Evolutionary conservation across 2,888 invertebrate species (phyloP).

Genomic region (Theodoxus fluviatilis): DNA sequence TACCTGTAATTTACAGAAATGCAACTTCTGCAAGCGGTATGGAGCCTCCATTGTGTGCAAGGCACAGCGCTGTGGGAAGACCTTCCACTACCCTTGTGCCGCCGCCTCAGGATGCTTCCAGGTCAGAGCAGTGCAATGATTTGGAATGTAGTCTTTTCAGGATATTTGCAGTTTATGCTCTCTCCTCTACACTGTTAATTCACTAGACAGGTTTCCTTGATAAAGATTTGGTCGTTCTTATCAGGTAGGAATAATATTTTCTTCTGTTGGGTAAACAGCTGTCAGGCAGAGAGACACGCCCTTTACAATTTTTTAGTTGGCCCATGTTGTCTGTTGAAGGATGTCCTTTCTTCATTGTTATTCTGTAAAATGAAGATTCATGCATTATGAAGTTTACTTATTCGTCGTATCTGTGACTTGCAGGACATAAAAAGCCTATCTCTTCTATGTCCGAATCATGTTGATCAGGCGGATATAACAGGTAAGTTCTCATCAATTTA

Average conservation of each 20-base stretch:
- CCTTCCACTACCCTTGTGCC: conserved; percentile 92
- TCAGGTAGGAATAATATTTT: too few relatives aligned
- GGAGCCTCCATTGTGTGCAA: conserved; percentile 91
- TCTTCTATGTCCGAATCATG: conserved; percentile 86
- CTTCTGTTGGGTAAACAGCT: too few relatives aligned
- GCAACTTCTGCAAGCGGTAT: conserved; percentile 85
- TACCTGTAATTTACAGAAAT: conserved; percentile 69
- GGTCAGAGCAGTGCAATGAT: conserved; percentile 59
- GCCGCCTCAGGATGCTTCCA: conserved; percentile 91
- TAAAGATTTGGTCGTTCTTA: too few relatives aligned
- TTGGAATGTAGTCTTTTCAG: neutral
- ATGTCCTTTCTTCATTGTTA: neutral
- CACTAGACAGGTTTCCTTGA: too few relatives aligned
- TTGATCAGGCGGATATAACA: conserved; percentile 83
- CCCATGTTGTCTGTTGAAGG: neutral
- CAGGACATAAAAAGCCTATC: conserved; percentile 75
- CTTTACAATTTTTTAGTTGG: neutral
- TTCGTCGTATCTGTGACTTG: conserved; percentile 26
- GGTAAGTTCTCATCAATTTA: conserved; percentile 71
- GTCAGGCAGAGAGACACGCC: too few relatives aligned
- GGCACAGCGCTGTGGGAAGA: conserved; percentile 74
- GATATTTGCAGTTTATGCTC: neutral
- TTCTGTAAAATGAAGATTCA: neutral
- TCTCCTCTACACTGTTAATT: neutral
- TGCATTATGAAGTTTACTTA: neutral